These are phyloP conservation scores for Ochlodes sylvanus DNA, from an alignment of 2,888 invertebrate genomes.

Conservation along the genomic window DNA sequence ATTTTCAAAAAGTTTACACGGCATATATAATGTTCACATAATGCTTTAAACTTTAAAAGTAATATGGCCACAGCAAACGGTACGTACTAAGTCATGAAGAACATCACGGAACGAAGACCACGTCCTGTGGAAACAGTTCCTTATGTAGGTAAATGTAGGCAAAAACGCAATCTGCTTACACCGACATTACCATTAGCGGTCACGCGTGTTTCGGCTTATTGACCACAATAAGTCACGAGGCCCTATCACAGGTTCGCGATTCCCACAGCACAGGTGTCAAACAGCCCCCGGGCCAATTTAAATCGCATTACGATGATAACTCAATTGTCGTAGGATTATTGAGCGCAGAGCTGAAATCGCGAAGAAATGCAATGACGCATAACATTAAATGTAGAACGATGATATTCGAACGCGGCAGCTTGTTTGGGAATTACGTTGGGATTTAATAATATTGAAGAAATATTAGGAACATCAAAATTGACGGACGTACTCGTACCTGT, in stretches of 20 bases:
- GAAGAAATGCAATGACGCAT: slow-evolving; percentile 43
- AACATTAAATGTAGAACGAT: slow-evolving; percentile 30
- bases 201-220: slow-evolving; percentile 57
- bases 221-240: slow-evolving; percentile 66
- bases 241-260: slow-evolving; percentile 52
- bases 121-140: slow-evolving; percentile 32
- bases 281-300: slow-evolving; percentile 71
- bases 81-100: too few relatives aligned
- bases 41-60: too few relatives aligned
- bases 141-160: slow-evolving; percentile 46
- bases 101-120: background rate
- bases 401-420: slow-evolving; percentile 6
- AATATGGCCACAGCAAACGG: too few relatives aligned
- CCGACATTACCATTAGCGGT: slow-evolving; percentile 59
- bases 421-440: background rate
- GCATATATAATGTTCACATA: too few relatives aligned
- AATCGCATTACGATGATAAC: slow-evolving; percentile 81
- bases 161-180: slow-evolving; percentile 61
- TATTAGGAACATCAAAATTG: too few relatives aligned
- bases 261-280: slow-evolving; percentile 72
- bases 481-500: too few relatives aligned
- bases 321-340: slow-evolving; percentile 66
- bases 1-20: too few relatives aligned
- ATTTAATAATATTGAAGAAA: too few relatives aligned
- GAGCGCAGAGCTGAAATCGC: slow-evolving; percentile 48